phyloP scores from a whole-genome alignment of 2,888 invertebrate genomes.

The Mesorhabditis belari region DNA sequence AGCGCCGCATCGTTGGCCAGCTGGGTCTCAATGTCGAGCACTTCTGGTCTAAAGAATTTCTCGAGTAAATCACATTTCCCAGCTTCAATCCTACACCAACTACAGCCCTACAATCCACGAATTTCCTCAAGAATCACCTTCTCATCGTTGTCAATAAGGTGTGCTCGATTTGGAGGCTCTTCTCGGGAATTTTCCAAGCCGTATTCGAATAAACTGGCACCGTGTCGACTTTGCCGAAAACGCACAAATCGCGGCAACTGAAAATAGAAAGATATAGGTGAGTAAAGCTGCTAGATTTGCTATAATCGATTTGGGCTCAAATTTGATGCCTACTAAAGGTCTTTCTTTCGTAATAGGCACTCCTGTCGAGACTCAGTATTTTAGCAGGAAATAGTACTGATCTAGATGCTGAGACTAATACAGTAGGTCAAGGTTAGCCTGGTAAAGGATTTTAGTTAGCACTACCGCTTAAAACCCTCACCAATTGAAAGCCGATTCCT shows the following conservation, averaged over 20 bases:
- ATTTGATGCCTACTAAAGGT: conserved; percentile 14
- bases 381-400: too few relatives aligned
- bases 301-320: conserved; percentile 5
- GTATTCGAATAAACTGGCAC: background rate
- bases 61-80: background rate
- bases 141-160: background rate
- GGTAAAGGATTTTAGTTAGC: too few relatives aligned
- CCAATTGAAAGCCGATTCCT: conserved; percentile 5
- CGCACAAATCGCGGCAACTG: background rate
- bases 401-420: too few relatives aligned
- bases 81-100: background rate
- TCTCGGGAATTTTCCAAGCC: background rate
- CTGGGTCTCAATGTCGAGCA: background rate
- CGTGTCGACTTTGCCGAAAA: background rate
- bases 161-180: background rate
- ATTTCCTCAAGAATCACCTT: background rate
- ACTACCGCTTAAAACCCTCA: background rate
- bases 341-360: too few relatives aligned
- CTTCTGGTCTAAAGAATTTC: background rate
- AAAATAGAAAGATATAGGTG: too few relatives aligned
- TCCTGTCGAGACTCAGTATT: too few relatives aligned
- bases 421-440: too few relatives aligned
- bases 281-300: too few relatives aligned
- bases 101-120: background rate
- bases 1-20: background rate